phyloP scores from a whole-genome alignment of 2,797 vertebrate species.

The Sphaeramia orbicularis region DNA sequence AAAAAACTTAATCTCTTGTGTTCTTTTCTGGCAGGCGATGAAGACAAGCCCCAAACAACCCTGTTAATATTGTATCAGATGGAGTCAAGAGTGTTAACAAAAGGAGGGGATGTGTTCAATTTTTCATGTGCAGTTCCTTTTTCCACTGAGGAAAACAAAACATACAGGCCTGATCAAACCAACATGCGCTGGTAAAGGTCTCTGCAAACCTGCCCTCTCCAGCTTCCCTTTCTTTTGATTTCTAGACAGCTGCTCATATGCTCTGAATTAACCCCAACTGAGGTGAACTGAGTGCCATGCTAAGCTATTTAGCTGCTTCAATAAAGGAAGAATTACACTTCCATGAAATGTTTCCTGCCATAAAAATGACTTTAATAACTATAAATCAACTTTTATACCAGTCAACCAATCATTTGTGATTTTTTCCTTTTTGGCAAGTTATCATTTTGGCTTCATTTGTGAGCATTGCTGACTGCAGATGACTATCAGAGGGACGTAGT shows the following conservation, averaged over 20 bases:
- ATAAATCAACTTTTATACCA: conserved; percentile 18
- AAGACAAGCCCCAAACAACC: conserved; percentile 52
- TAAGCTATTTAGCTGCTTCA: conserved; percentile 18
- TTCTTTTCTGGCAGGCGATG: conserved; percentile 34
- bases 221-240: conserved; percentile 11
- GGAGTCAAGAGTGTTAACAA: conserved; percentile 64
- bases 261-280: conserved; percentile 40
- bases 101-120: conserved; percentile 64
- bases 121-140: conserved; percentile 66
- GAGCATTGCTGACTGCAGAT: conserved; percentile 10
- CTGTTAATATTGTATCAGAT: conserved; percentile 67
- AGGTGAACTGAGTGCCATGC: conserved; percentile 38
- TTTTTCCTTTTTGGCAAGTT: background rate
- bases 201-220: conserved; percentile 37
- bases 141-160: conserved; percentile 63
- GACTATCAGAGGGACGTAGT: conserved; percentile 19
- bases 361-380: conserved; percentile 14
- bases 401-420: background rate
- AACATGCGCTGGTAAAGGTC: conserved; percentile 54
- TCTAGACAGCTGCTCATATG: conserved; percentile 36
- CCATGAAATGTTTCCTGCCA: conserved; percentile 10
- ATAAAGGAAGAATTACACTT: conserved; percentile 27
- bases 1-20: background rate
- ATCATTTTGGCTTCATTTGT: conserved; percentile 34
- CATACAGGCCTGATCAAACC: conserved; percentile 59